Evolutionary conservation across 1,140 invertebrate genomes (phyloP), one percentile per base, ranked within the genome.

Genomic region (Pristionchus pacificus): DNA sequence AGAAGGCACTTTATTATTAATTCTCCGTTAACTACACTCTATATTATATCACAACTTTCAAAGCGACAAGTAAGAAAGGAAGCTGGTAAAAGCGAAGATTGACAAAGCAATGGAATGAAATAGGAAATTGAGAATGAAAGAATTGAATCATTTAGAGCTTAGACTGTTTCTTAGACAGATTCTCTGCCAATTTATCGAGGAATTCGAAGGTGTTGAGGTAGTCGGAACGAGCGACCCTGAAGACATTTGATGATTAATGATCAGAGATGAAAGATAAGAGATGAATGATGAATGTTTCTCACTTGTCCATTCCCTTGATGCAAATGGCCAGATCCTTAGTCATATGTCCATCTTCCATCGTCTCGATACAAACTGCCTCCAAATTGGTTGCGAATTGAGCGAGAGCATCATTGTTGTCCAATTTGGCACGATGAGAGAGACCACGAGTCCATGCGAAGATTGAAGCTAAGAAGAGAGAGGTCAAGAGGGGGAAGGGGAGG

Each of bases 181-280:
- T 97, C 77, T 94, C 92, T 62, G 93, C 93, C 61, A 98, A 84
- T 83, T 96, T 97, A 83, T 97, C 89, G 86, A 98, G 89, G 83
- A 98, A 98, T 82, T 94, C 93, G 84, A 98, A 97, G 0, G 95
- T 98, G 86, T 97, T 94, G 80, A 95, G 87, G 84, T 98, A 98
- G 86, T 98, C 95, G 31, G 87, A 84, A 72, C 91, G 88, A 71
- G 89, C 87, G 0, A 98, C 91, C 79, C 85, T 86, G 77, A 61
- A 84, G 82, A 76, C 14, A 13, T 57, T 57, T 57, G 55, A 15
- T 57, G 55, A 15, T 57, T n/a, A 57, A 57, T 15, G n/a, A 15
- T 57, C n/a, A n/a, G 15, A 15, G 15, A 57, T 15, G n/a, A 57
- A 57, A 15, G 15, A 15, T 15, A 57, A 57, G 60, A 61, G 24